A percentile compares a stretch with the other conserved stretches of the same genome.
These are phyloP conservation scores for Micrasema longulum DNA, from an alignment of 1,140 invertebrate genomes.

Conservation along the genomic window DNA sequence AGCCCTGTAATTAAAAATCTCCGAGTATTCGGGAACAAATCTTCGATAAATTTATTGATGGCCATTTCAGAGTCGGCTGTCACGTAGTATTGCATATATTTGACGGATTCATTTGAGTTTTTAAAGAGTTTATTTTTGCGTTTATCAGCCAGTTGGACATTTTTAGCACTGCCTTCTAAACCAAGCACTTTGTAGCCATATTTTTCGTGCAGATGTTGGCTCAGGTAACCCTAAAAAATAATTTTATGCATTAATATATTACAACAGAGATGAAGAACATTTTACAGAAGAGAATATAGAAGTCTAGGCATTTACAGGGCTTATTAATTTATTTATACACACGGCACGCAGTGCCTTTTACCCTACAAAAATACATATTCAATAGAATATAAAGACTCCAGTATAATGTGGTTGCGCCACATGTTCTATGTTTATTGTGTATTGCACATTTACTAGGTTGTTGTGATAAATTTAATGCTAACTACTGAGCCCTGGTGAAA, in stretches of 20 bases:
- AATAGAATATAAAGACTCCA: neutral
- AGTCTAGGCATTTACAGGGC: no score
- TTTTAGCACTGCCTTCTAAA: constrained; percentile 74
- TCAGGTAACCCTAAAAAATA: constrained; percentile 78
- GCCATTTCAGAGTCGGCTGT: constrained; percentile 63
- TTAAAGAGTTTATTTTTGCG: constrained; percentile 71
- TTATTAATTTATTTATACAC: no score
- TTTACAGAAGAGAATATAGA: no score
- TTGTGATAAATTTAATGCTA: no score
- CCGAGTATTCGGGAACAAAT: constrained; percentile 50
- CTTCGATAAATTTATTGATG: constrained; percentile 63
- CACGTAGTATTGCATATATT: constrained; percentile 71
- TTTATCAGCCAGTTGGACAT: constrained; percentile 73
- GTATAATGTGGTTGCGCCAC: neutral
- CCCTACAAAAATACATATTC: neutral
- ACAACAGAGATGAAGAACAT: no score
- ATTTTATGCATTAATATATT: constrained; percentile 37
- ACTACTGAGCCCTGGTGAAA: no score
- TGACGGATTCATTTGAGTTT: constrained; percentile 67
- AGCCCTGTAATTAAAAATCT: constrained; percentile 60
- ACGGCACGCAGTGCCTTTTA: no score
- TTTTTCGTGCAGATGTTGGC: constrained; percentile 74
- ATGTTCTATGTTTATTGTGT: no score
- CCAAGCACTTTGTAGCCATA: constrained; percentile 78
- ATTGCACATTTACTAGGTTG: no score